Evolutionary conservation across 2,113 vertebrate genomes (phyloP).

Genomic region (Saiga tatarica): DNA sequence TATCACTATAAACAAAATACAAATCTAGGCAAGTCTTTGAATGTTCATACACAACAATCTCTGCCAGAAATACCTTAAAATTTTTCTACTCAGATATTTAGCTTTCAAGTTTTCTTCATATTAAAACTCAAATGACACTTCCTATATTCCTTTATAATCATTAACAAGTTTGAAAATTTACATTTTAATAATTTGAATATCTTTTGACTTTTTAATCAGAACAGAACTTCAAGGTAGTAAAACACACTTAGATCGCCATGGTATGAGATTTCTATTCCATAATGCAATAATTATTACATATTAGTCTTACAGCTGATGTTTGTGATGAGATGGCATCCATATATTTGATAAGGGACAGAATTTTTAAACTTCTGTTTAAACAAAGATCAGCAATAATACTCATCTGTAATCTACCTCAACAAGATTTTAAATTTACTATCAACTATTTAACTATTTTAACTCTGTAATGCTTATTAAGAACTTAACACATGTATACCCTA

Average conservation of each 20-base stretch:
- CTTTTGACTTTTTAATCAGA: not conserved
- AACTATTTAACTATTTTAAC: not conserved
- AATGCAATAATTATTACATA: not conserved
- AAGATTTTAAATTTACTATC: not conserved
- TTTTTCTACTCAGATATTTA: not conserved
- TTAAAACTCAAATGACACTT: not conserved
- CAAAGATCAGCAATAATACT: not conserved
- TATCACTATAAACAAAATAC: not conserved
- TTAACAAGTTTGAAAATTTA: not conserved
- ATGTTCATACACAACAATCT: not conserved
- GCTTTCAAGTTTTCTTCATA: not conserved
- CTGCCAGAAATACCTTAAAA: not conserved
- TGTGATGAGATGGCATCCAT: not conserved
- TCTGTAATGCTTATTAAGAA: not conserved
- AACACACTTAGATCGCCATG: not conserved
- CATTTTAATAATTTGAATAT: not conserved
- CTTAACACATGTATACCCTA: not conserved
- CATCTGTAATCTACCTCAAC: not conserved
- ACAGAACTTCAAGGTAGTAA: not conserved
- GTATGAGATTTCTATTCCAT: not conserved
- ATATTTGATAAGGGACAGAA: not conserved
- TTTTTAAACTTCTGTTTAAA: not conserved
- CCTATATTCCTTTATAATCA: not conserved
- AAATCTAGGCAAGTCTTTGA: not conserved
- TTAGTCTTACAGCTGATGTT: not conserved